Evolutionary conservation across 1,140 invertebrate species (phyloP).

Genomic region (Ericerus pela): DNA sequence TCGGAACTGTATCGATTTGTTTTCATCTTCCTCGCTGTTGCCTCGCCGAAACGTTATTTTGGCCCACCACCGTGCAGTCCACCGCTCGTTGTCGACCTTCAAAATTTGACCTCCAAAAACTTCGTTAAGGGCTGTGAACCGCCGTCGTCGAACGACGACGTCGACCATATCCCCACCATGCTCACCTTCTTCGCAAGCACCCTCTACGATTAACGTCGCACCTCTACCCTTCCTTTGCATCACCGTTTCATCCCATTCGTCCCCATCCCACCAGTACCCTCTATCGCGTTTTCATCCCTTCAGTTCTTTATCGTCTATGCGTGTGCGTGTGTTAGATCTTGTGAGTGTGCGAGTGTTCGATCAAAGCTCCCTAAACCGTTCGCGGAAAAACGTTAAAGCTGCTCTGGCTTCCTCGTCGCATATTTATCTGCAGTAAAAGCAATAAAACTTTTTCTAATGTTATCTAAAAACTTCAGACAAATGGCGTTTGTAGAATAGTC

Average conservation of each 20-base stretch:
- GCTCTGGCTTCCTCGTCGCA: slow-evolving; percentile 7
- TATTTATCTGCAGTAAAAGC: slow-evolving; percentile 7
- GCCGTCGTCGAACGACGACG: neutral
- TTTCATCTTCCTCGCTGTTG: neutral
- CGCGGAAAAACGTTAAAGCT: slow-evolving; percentile 9
- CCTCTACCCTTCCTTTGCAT: too few species aligned
- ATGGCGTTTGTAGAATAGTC: slow-evolving; percentile 8
- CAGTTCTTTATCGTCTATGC: slow-evolving; percentile 8
- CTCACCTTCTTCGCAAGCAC: too few species aligned
- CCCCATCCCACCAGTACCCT: neutral
- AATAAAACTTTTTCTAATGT: slow-evolving; percentile 7
- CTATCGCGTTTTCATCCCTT: neutral
- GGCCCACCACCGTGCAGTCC: neutral
- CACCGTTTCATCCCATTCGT: neutral
- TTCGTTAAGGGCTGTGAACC: slow-evolving; percentile 6
- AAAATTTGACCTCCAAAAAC: slow-evolving; percentile 12
- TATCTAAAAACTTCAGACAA: slow-evolving; percentile 9
- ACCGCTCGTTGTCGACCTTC: neutral
- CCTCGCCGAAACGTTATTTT: neutral
- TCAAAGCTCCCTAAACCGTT: slow-evolving; percentile 7
- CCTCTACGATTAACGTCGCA: too few species aligned
- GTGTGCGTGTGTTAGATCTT: too few species aligned
- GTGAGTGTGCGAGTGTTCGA: too few species aligned
- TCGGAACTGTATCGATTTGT: slow-evolving; percentile 11
- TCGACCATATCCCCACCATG: too few species aligned